These are phyloP conservation scores for Periphyllus acericola DNA, from an alignment of 2,888 invertebrate species.

Conservation along the genomic window DNA sequence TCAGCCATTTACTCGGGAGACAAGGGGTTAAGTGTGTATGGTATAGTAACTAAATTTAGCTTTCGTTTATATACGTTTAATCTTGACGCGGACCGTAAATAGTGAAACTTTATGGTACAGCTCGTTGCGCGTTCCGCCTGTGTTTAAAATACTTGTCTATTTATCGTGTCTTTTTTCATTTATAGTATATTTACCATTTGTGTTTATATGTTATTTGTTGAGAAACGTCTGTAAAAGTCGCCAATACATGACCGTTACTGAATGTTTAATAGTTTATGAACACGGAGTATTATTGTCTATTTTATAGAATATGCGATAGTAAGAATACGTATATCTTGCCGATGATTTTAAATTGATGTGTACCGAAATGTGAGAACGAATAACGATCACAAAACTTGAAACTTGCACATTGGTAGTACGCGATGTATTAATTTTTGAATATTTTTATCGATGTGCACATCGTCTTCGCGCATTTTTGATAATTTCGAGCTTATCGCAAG, in stretches of 20 bases:
- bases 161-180: background rate
- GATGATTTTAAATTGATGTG: too few relatives aligned
- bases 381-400: background rate
- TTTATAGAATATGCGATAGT: background rate
- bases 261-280: background rate
- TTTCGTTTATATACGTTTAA: conserved; percentile 5
- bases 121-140: background rate
- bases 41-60: conserved; percentile 15
- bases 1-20: conserved; percentile 30
- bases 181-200: too few relatives aligned
- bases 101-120: background rate
- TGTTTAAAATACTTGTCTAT: background rate
- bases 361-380: too few relatives aligned
- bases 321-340: too few relatives aligned
- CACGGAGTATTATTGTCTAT: background rate
- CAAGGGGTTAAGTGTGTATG: background rate
- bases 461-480: too few relatives aligned
- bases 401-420: too few relatives aligned
- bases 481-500: background rate
- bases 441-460: too few relatives aligned
- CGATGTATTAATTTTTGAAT: too few relatives aligned
- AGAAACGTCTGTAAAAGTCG: background rate
- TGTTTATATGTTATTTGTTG: too few relatives aligned
- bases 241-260: background rate
- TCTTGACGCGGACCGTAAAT: conserved; percentile 14